phyloP scores from a whole-genome alignment of 1,140 invertebrate genomes.

The Aphis craccivora region DNA sequence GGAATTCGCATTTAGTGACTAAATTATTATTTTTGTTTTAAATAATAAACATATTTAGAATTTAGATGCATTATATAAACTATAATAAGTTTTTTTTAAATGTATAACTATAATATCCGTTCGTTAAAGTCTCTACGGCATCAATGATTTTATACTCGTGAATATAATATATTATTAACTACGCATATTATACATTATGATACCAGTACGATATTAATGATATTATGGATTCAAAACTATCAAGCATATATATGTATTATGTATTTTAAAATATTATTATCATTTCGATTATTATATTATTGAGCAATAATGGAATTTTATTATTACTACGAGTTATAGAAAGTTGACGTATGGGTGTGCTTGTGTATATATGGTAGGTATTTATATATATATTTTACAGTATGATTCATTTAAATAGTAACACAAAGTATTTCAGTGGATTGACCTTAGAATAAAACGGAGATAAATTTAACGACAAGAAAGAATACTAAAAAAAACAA shows the following conservation, averaged over 20 bases:
- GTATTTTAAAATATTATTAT: conserved; percentile 7
- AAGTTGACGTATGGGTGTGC: neutral
- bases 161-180: neutral
- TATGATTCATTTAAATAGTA: neutral
- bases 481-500: neutral
- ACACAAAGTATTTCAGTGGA: neutral
- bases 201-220: neutral
- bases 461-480: neutral
- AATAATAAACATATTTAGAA: conserved; percentile 12
- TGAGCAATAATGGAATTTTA: neutral
- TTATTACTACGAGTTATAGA: neutral
- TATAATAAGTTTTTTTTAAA: neutral
- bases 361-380: neutral
- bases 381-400: neutral
- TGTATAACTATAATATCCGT: neutral
- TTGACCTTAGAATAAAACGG: neutral
- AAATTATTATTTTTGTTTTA: conserved; percentile 1
- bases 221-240: neutral
- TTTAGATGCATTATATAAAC: neutral
- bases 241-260: neutral
- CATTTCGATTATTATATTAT: neutral
- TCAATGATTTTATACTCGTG: neutral
- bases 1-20: neutral
- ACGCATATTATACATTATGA: neutral
- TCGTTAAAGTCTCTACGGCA: neutral